phyloP scores from a whole-genome alignment of 2,888 invertebrate species.

The Drymonia ruficornis region DNA sequence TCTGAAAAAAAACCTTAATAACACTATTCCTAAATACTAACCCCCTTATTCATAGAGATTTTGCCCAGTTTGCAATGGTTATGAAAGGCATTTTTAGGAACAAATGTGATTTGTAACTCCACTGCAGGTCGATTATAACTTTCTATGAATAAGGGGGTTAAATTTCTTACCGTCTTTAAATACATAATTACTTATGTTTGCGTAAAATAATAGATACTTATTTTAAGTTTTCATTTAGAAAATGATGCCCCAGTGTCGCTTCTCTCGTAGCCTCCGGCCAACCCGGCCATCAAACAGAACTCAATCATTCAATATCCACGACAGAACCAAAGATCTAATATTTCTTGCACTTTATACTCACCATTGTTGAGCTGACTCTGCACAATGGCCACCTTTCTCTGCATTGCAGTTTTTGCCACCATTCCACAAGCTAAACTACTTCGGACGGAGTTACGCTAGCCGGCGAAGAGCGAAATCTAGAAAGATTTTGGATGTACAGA shows the following conservation, averaged over 20 bases:
- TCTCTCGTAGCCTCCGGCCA: slow-evolving; percentile 11
- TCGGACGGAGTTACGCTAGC: slow-evolving; percentile 49
- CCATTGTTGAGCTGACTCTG: slow-evolving; percentile 28
- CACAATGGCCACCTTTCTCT: slow-evolving; percentile 44
- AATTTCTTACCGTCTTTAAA: no score
- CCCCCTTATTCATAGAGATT: no score
- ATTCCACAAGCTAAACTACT: slow-evolving; percentile 59
- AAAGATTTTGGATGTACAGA: slow-evolving; percentile 32
- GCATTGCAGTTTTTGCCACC: slow-evolving; percentile 58
- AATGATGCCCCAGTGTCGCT: slow-evolving; percentile 4
- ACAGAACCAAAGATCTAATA: slow-evolving; percentile 39
- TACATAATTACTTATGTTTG: no score
- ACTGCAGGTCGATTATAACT: no score
- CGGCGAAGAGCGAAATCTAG: slow-evolving; percentile 30
- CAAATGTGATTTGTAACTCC: no score
- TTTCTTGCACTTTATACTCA: slow-evolving; percentile 36
- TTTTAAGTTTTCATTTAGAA: no score
- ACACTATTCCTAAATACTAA: no score
- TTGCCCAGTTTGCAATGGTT: no score
- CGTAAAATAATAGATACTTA: no score
- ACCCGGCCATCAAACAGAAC: slow-evolving; percentile 32
- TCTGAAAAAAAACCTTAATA: no score
- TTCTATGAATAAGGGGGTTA: no score
- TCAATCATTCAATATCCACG: slow-evolving; percentile 35
- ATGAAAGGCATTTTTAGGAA: no score